Conservation (phyloP, 2,797 vertebrate genomes). For the Tolypeutes matacus region DNA sequence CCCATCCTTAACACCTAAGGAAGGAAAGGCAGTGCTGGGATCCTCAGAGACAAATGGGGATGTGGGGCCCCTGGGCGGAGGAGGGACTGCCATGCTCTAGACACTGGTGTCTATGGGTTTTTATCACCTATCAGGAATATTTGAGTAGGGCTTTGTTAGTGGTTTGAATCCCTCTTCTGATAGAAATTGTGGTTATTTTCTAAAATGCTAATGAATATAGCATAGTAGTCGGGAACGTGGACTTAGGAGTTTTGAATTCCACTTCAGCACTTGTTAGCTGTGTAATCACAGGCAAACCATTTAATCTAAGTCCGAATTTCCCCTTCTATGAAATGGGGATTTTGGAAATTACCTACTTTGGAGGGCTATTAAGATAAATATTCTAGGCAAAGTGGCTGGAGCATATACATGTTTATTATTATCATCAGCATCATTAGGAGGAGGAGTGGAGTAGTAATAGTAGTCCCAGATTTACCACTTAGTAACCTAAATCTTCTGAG, state of each 20-base stretch:
- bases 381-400: neutral
- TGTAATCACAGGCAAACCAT: neutral
- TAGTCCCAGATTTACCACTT: neutral
- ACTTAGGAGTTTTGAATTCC: constrained; percentile 27
- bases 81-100: neutral
- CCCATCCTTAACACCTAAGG: neutral
- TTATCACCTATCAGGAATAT: neutral
- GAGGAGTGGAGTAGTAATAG: neutral
- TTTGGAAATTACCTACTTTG: neutral
- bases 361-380: neutral
- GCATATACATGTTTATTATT: neutral
- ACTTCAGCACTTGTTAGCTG: neutral
- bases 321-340: neutral
- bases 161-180: constrained; percentile 29
- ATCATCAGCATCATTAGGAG: neutral
- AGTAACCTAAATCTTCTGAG: neutral
- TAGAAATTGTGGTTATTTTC: constrained; percentile 34
- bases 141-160: neutral
- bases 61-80: neutral
- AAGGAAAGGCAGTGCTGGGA: neutral
- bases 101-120: neutral
- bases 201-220: neutral
- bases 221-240: neutral
- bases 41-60: neutral
- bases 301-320: constrained; percentile 38